These are phyloP conservation scores for Ladona fulva DNA, from an alignment of 1,140 invertebrate genomes.

Conservation along the genomic window DNA sequence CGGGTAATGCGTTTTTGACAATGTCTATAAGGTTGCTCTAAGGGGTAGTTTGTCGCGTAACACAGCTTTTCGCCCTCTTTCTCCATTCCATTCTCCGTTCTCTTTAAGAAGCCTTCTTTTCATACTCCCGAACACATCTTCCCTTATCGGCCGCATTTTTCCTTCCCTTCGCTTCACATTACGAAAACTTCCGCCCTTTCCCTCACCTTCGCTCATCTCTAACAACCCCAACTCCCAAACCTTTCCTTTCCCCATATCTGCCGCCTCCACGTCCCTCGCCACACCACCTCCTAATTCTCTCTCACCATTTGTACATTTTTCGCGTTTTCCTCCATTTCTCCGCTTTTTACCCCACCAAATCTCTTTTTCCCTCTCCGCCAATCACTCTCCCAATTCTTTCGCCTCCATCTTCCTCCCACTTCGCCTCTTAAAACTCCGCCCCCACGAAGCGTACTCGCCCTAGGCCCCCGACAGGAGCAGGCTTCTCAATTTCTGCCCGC, in stretches of 20 bases:
- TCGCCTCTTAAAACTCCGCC: not conserved
- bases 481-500: not conserved
- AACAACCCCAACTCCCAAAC: not conserved
- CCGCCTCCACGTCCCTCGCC: no score
- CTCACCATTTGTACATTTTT: no score
- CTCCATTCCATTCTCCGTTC: no score
- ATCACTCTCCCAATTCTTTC: not conserved
- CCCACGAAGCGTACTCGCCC: not conserved
- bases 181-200: not conserved
- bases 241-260: not conserved
- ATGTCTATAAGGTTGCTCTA: no score
- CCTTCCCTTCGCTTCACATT: not conserved
- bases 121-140: no score
- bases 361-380: not conserved
- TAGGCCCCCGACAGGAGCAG: not conserved
- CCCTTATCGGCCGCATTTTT: not conserved
- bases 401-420: not conserved
- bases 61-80: no score
- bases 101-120: no score
- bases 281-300: no score
- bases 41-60: no score
- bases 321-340: no score
- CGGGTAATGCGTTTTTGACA: no score
- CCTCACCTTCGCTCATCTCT: not conserved
- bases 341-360: no score